These are phyloP conservation scores for Mobula birostris DNA, from an alignment of 2,113 vertebrate genomes.

Conservation along the genomic window DNA sequence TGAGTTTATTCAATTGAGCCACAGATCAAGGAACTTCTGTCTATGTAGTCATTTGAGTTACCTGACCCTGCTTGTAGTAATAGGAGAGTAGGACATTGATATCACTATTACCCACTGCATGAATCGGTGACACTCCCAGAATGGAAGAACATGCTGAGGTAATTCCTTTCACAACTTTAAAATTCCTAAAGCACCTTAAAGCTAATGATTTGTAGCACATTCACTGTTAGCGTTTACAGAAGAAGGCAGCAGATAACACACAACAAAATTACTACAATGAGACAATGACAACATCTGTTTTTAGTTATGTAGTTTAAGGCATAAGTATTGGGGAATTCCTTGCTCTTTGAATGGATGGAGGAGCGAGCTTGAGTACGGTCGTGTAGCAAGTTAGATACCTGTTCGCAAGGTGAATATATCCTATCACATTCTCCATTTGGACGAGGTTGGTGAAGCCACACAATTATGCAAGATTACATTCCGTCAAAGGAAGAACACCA, in stretches of 20 bases:
- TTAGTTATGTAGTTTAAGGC: background rate
- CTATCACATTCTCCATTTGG: background rate
- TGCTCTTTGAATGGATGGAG: background rate
- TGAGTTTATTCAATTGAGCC: background rate
- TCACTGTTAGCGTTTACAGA: background rate
- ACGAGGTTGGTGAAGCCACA: background rate
- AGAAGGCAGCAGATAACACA: background rate
- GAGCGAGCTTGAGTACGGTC: background rate
- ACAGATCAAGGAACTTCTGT: background rate
- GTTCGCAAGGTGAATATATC: background rate
- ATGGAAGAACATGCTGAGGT: background rate
- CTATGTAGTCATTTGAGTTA: background rate
- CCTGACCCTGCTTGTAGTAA: background rate
- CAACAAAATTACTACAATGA: background rate
- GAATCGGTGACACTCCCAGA: too few species aligned
- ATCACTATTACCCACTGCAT: background rate
- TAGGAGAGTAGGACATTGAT: background rate
- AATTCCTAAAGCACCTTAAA: background rate
- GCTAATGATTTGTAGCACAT: background rate
- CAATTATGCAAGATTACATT: background rate
- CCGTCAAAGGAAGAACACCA: background rate
- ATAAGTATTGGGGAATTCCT: background rate
- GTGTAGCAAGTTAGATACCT: background rate
- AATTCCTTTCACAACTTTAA: background rate
- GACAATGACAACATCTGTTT: background rate